Evolutionary conservation across 2,113 vertebrate species (phyloP).

Genomic region (Corythoichthys intestinalis): DNA sequence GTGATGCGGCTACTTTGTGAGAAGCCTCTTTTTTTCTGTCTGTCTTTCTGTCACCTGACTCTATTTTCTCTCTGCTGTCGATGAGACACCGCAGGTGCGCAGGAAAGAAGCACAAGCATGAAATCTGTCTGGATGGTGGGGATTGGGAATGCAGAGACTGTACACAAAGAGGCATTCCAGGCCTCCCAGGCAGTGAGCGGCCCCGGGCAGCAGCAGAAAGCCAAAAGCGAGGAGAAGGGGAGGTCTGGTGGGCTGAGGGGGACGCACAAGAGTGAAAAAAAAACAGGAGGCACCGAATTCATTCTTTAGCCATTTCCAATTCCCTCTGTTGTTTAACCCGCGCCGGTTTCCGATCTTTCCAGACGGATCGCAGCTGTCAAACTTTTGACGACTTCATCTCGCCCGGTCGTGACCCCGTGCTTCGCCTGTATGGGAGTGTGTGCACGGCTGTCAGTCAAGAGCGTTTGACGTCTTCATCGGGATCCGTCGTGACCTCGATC

Average conservation of each 20-base stretch:
- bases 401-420: conserved; percentile 68
- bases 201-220: conserved; percentile 29
- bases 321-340: conserved; percentile 48
- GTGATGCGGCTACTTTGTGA: not conserved
- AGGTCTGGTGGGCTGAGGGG: not conserved
- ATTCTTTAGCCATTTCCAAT: conserved; percentile 57
- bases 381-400: conserved; percentile 77
- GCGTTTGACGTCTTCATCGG: conserved; percentile 72
- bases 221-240: conserved; percentile 17
- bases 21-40: not conserved
- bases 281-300: conserved; percentile 54
- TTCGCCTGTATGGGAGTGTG: conserved; percentile 21
- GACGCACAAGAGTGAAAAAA: conserved; percentile 40
- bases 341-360: conserved; percentile 56
- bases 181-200: conserved; percentile 42
- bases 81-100: conserved; percentile 63
- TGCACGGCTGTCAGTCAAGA: conserved; percentile 57
- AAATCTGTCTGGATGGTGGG: conserved; percentile 57
- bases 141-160: conserved; percentile 22
- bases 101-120: conserved; percentile 55
- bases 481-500: conserved; percentile 68
- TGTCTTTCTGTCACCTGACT: conserved; percentile 43
- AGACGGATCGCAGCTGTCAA: conserved; percentile 74
- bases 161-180: conserved; percentile 45
- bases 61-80: conserved; percentile 33